Evolutionary conservation across 1,140 invertebrate genomes (phyloP), one percentile per base, ranked within the genome.

Genomic region (Drosophila sp.): DNA sequence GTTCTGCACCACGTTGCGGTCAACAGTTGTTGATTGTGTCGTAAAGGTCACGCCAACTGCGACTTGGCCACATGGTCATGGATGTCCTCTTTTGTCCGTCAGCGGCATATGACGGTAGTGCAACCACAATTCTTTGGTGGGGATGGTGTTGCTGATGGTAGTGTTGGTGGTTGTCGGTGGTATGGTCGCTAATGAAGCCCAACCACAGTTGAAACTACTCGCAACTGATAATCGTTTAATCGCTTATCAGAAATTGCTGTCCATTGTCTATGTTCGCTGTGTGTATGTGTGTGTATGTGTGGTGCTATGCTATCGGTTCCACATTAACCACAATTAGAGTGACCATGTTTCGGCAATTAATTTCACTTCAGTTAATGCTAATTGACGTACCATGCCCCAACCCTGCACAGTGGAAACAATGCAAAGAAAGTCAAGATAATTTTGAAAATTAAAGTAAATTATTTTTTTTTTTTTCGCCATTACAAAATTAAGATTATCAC

Each of bases 331-430:
- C 81, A 84, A 84, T 84, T 84, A 84, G 81, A 76, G 61, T 70
- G 56, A 76, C 66, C 72, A 77, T 83, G 71, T 53, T 2, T 14
- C 62, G 73, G 62, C 78, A 84, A 84, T 84, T 84, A 84, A 86
- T 84, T 84, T 80, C 79, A 86, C 77, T 84, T 77, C 81, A 74
- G 56, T 84, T 83, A 84, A 83, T 84, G 78, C 73, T 70, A 81
- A 77, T 80, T 80, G 78, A 80, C 46, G 64, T 58, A 46, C 48
- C 48, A 7, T 41, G 58, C 18, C 38, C 21, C 34, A 16, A 41
- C 14, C 7, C 0, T 11, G 43, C 53, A 77, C 75, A 58, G 63
- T 77, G 64, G 53, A 29, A 51, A 73, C 46, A 13, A 16, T 7
- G 4, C n/a, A n/a, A 13, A 7, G 11, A 13, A 16, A 40, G 1